A percentile compares a stretch with the other conserved stretches of the same genome.
Conservation (phyloP, 2,113 vertebrate genomes). For the Poicephalus meyeri region DNA sequence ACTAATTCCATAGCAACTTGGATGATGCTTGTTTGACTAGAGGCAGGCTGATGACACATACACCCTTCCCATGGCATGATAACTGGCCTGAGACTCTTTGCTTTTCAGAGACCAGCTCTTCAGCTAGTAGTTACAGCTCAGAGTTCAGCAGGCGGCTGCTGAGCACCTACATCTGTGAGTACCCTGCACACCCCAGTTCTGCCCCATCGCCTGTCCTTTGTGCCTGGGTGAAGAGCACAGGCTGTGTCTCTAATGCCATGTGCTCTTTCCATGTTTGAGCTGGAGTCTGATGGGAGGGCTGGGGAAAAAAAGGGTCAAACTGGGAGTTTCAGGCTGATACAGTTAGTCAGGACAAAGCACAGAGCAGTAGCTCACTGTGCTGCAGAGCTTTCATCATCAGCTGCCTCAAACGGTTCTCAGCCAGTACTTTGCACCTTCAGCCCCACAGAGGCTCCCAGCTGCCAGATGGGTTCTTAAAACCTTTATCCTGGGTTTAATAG, state of each 20-base stretch:
- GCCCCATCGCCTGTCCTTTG: fast-evolving
- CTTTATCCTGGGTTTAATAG: fast-evolving
- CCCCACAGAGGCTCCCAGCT: neutral
- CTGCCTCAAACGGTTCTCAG: neutral
- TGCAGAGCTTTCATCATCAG: neutral
- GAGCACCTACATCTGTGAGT: conserved; percentile 96
- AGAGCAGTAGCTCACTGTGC: neutral
- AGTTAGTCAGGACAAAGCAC: neutral
- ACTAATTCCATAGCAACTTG: conserved; percentile 14
- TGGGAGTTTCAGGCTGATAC: neutral
- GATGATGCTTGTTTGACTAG: neutral
- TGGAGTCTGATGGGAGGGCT: neutral
- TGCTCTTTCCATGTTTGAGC: neutral
- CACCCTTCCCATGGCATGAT: neutral
- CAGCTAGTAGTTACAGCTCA: conserved; percentile 89
- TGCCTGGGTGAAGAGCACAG: neutral
- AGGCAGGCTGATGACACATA: neutral
- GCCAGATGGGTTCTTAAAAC: neutral
- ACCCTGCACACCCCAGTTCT: neutral
- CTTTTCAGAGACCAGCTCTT: conserved; percentile 89
- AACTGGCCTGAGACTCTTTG: neutral
- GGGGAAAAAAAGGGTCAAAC: neutral
- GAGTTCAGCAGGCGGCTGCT: conserved; percentile 94
- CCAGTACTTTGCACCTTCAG: neutral
- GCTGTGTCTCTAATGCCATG: neutral